Evolutionary conservation across 2,113 vertebrate species (phyloP).

Genomic region (Hemicordylus capensis): DNA sequence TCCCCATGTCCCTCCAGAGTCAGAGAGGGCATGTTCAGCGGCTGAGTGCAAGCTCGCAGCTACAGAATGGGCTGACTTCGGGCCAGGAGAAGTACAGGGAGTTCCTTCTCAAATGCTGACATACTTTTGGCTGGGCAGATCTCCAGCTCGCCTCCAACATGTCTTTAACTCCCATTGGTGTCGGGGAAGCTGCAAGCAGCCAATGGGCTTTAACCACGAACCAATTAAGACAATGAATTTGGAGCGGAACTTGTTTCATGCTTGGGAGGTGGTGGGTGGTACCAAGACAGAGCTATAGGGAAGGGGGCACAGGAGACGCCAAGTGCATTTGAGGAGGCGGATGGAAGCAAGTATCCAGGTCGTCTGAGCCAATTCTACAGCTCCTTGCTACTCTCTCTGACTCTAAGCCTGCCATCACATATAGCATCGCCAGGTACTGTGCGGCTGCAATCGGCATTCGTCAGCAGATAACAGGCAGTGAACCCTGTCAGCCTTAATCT

Average conservation of each 20-base stretch:
- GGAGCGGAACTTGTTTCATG: background rate
- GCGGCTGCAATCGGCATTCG: too few species aligned
- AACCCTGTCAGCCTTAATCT: too few species aligned
- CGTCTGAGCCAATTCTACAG: too few species aligned
- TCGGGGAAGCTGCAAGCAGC: background rate
- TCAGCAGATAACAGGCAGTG: too few species aligned
- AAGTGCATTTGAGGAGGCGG: too few species aligned
- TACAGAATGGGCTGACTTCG: background rate
- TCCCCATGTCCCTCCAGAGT: background rate
- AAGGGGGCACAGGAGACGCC: too few species aligned
- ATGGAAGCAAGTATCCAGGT: too few species aligned
- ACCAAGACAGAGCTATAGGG: too few species aligned
- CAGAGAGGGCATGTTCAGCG: background rate
- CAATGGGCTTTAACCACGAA: background rate
- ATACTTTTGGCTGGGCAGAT: background rate
- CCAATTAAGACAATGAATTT: background rate
- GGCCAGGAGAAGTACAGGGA: background rate
- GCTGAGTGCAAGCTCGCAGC: background rate
- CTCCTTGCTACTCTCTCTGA: too few species aligned
- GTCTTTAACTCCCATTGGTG: background rate
- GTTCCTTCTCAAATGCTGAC: slow-evolving; percentile 3
- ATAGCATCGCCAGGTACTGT: too few species aligned
- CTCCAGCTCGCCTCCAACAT: background rate
- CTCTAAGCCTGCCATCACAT: too few species aligned
- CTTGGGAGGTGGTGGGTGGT: too few species aligned